Percentiles rank a stretch among this genome's conserved stretches.
These are phyloP conservation scores for Syrrhaptes paradoxus DNA, from an alignment of 2,113 vertebrate genomes.

Conservation along the genomic window DNA sequence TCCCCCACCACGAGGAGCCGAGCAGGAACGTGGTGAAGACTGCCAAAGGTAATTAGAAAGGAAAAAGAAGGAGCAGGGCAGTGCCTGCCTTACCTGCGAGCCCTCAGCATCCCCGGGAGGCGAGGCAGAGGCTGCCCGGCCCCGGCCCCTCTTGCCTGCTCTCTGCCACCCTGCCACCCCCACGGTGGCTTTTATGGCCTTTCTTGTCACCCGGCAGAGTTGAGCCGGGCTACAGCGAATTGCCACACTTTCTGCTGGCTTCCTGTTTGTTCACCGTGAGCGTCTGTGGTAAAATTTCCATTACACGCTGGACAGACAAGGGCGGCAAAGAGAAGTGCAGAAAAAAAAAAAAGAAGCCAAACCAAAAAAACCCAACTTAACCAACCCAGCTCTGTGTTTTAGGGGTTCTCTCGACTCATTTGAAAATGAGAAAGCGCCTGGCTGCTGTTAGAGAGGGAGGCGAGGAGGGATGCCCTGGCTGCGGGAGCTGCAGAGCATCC, in stretches of 20 bases:
- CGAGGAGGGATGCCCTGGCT: not conserved
- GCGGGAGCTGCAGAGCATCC: not conserved
- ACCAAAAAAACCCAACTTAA: not conserved
- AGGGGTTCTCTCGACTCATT: not conserved
- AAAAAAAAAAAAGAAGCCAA: not conserved
- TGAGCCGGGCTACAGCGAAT: not conserved
- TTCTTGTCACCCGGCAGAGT: not conserved
- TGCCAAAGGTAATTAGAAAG: not conserved
- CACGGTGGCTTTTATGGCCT: slow-evolving; percentile 37
- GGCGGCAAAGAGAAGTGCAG: not conserved
- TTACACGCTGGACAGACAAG: slow-evolving; percentile 77
- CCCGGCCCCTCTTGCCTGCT: not conserved
- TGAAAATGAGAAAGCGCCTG: not conserved
- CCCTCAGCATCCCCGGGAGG: accelerated
- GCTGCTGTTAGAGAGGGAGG: not conserved
- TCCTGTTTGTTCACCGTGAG: slow-evolving; percentile 85
- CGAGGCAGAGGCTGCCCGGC: accelerated
- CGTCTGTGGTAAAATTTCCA: slow-evolving; percentile 86
- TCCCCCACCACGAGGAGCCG: accelerated
- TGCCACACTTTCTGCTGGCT: slow-evolving; percentile 72
- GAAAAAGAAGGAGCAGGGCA: not conserved
- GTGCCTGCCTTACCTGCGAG: slow-evolving; percentile 18
- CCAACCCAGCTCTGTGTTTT: not conserved
- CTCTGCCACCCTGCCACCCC: not conserved
- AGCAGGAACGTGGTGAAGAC: not conserved